These are phyloP conservation scores for Venturia canescens DNA, from an alignment of 1,140 invertebrate species.

Conservation along the genomic window DNA sequence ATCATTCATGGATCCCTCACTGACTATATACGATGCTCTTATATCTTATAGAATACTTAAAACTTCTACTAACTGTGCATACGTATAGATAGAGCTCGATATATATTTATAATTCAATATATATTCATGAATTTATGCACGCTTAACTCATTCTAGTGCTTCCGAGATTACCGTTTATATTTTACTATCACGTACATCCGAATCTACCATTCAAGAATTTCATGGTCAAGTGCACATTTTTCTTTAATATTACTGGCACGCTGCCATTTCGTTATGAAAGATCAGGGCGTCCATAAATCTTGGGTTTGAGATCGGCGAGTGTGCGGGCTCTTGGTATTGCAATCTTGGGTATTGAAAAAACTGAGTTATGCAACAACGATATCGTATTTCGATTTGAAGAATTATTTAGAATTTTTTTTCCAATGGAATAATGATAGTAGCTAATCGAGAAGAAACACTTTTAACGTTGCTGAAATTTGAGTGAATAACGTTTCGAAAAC, in stretches of 20 bases:
- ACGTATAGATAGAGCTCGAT: neutral
- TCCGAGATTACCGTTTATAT: neutral
- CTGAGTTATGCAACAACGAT: too few relatives aligned
- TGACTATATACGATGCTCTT: neutral
- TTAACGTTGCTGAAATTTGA: too few relatives aligned
- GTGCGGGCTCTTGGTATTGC: too few relatives aligned
- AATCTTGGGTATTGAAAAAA: too few relatives aligned
- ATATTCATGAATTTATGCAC: neutral
- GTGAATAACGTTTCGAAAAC: too few relatives aligned
- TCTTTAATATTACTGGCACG: constrained; percentile 7
- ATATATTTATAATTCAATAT: neutral
- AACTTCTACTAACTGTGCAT: neutral
- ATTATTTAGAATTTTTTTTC: too few relatives aligned
- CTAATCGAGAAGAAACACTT: too few relatives aligned
- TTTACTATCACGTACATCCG: neutral
- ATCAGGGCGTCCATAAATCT: neutral
- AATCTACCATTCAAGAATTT: neutral
- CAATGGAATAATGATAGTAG: too few relatives aligned
- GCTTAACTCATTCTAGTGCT: neutral
- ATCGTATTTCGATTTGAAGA: too few relatives aligned
- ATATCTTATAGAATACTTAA: neutral
- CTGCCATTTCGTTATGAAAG: neutral
- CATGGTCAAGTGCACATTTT: neutral
- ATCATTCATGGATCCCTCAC: constrained; percentile 7
- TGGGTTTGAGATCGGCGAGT: too few relatives aligned